phyloP scores from a whole-genome alignment of 2,888 invertebrate genomes.

The Muscina levida region DNA sequence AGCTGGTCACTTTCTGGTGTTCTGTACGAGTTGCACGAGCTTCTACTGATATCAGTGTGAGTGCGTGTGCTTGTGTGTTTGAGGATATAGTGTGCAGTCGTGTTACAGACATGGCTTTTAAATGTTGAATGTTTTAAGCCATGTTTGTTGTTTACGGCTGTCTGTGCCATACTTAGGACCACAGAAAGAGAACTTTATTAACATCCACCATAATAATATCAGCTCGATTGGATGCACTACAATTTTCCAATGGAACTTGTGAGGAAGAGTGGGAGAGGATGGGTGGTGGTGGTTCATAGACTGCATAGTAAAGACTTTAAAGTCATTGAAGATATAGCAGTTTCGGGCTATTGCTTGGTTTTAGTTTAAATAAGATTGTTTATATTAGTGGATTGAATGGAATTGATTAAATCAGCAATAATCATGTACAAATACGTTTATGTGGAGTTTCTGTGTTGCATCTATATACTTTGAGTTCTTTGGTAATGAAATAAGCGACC shows the following conservation, averaged over 20 bases:
- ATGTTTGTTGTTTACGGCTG: slow-evolving; percentile 68
- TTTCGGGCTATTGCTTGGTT: background rate
- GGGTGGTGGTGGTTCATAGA: background rate
- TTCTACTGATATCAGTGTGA: too few species aligned
- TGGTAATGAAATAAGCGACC: too few species aligned
- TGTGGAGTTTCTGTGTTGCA: too few species aligned
- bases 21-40: background rate
- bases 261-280: slow-evolving; percentile 11
- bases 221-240: slow-evolving; percentile 9
- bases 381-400: background rate
- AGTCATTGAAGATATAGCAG: background rate
- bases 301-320: slow-evolving; percentile 1
- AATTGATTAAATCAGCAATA: slow-evolving; percentile 62
- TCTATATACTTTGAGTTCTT: too few species aligned
- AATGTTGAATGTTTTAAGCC: slow-evolving; percentile 66
- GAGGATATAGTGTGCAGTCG: too few species aligned
- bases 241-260: too few species aligned
- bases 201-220: slow-evolving; percentile 51
- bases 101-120: slow-evolving; percentile 62
- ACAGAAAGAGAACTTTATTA: slow-evolving; percentile 68
- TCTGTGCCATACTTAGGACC: slow-evolving; percentile 65
- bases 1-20: background rate
- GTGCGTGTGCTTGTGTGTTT: too few species aligned
- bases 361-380: background rate
- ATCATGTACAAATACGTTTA: slow-evolving; percentile 3